phyloP scores from a whole-genome alignment of 2,113 vertebrate species.

The Nycticorax nycticorax region DNA sequence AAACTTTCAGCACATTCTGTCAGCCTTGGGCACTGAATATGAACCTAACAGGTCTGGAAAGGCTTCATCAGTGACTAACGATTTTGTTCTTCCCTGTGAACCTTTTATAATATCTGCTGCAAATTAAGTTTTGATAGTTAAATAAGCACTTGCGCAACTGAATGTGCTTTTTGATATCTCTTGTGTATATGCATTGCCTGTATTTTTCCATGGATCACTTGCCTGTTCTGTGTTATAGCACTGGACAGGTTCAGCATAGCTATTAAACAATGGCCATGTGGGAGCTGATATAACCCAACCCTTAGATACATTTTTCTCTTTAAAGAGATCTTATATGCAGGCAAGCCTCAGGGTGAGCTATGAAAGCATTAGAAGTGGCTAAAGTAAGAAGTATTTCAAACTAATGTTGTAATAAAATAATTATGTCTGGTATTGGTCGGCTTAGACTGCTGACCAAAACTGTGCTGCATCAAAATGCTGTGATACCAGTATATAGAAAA shows the following conservation, averaged over 20 bases:
- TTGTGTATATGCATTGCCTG: not conserved
- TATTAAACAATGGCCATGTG: not conserved
- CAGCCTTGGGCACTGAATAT: not conserved
- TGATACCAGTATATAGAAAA: not conserved
- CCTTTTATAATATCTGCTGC: not conserved
- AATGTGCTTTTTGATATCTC: not conserved
- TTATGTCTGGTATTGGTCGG: not conserved
- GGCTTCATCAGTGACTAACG: not conserved
- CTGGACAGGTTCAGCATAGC: not conserved
- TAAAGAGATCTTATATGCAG: not conserved
- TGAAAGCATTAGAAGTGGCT: not conserved
- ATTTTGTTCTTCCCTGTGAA: not conserved
- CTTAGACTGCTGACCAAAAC: not conserved
- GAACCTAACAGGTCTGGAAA: not conserved
- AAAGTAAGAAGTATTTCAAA: conserved; percentile 3
- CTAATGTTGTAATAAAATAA: conserved; percentile 3
- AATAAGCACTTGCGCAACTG: not conserved
- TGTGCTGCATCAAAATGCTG: not conserved
- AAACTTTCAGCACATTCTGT: not conserved
- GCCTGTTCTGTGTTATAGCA: not conserved
- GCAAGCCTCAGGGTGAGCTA: not conserved
- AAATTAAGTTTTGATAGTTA: not conserved
- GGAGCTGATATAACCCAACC: not conserved
- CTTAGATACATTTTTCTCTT: not conserved
- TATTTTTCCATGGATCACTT: not conserved